Conservation (phyloP, 2,888 invertebrate species). For the Trissonchulus sp. region DNA sequence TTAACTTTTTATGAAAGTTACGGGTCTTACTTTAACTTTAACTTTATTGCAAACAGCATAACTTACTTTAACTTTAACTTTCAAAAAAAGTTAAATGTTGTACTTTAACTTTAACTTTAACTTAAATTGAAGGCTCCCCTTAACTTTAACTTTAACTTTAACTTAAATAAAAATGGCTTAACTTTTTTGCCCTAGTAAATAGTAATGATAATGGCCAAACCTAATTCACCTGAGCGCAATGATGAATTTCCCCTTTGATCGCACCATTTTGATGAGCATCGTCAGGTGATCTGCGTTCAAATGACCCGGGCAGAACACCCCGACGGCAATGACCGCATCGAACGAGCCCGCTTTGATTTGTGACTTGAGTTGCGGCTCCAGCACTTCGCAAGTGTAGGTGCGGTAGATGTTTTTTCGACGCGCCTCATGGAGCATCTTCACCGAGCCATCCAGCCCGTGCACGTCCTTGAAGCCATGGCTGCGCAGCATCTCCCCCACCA, state of each 20-base stretch:
- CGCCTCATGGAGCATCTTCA: neutral
- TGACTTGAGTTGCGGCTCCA: neutral
- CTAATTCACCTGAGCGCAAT: neutral
- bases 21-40: too few relatives aligned
- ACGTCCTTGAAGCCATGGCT: neutral
- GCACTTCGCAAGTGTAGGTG: neutral
- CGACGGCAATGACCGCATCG: slow-evolving; percentile 11
- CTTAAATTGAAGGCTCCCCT: too few relatives aligned
- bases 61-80: too few relatives aligned
- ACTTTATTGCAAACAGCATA: too few relatives aligned
- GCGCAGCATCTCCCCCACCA: slow-evolving; percentile 2
- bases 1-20: too few relatives aligned
- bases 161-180: too few relatives aligned
- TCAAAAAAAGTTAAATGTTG: too few relatives aligned
- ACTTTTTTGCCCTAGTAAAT: too few relatives aligned
- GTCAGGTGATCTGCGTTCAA: neutral
- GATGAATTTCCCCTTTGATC: neutral
- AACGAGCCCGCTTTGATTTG: neutral
- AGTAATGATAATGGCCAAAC: neutral
- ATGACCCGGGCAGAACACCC: neutral
- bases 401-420: slow-evolving; percentile 15
- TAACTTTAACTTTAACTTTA: too few relatives aligned
- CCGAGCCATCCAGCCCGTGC: neutral
- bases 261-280: neutral
- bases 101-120: too few relatives aligned